Conservation (phyloP, 2,888 invertebrate genomes). For the Eupithecia subfuscata region DNA sequence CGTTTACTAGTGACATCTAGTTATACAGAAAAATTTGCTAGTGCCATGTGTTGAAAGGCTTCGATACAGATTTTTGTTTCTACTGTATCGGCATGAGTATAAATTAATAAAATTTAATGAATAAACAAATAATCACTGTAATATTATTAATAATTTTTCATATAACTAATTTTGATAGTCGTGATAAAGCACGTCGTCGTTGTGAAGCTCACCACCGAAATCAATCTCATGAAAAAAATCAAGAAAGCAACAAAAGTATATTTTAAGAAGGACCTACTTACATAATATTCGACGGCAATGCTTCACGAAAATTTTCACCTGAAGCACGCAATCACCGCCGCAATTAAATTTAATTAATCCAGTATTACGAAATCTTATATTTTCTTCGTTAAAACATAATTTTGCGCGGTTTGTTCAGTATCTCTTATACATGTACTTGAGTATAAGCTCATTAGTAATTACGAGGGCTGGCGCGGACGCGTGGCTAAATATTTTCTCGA, state of each 20-base stretch:
- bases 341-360: constrained; percentile 45
- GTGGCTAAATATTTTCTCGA: constrained; percentile 78
- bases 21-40: background rate
- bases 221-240: background rate
- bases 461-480: constrained; percentile 73
- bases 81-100: too few species aligned
- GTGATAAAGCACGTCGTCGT: background rate
- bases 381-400: constrained; percentile 50
- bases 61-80: too few species aligned
- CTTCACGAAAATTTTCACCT: constrained; percentile 20
- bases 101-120: too few species aligned
- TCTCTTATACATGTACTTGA: constrained; percentile 53
- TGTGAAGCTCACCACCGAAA: background rate
- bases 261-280: background rate
- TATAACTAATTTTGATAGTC: too few species aligned
- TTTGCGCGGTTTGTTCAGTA: constrained; percentile 47
- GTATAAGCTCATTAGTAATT: constrained; percentile 81
- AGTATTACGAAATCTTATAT: constrained; percentile 41
- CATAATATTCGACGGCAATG: background rate
- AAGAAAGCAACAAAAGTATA: background rate
- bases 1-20: constrained; percentile 1
- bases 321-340: constrained; percentile 40
- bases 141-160: too few species aligned
- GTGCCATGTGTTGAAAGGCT: too few species aligned
- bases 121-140: too few species aligned